Percentiles rank a stretch among this genome's conserved stretches.
Conservation (phyloP, 2,113 vertebrate species). For the Rousettus leschenaultii region DNA sequence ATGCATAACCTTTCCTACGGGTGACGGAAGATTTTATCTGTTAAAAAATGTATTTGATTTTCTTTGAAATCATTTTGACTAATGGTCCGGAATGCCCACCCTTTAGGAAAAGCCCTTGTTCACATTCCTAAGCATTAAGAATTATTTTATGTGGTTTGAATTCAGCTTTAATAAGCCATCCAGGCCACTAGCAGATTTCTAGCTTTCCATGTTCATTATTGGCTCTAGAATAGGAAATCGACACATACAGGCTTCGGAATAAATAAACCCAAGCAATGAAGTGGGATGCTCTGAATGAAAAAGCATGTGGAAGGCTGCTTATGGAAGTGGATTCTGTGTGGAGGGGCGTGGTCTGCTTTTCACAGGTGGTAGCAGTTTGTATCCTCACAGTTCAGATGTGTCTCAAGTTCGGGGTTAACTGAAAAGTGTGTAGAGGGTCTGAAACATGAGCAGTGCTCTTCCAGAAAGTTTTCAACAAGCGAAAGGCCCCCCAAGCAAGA, state of each 20-base stretch:
- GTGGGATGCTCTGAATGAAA: neutral
- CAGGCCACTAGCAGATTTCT: neutral
- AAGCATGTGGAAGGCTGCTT: neutral
- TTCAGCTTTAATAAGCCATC: constrained; percentile 18
- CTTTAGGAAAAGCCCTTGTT: neutral
- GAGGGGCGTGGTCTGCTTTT: neutral
- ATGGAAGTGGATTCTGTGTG: neutral
- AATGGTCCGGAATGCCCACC: neutral
- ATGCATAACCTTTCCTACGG: neutral
- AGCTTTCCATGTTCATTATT: neutral
- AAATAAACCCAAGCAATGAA: constrained; percentile 11
- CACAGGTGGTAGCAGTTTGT: neutral
- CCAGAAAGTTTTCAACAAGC: neutral
- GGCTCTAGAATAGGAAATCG: neutral
- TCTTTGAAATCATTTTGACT: neutral
- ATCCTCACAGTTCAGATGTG: neutral
- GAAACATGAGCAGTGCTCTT: neutral
- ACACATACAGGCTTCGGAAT: neutral
- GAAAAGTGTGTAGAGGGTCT: neutral
- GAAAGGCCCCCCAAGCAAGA: neutral
- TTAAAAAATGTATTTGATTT: constrained; percentile 10
- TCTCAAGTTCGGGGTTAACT: neutral
- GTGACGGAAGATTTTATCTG: neutral
- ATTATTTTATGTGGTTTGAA: constrained; percentile 1
- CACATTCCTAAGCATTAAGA: neutral